phyloP scores from a whole-genome alignment of 2,888 invertebrate genomes.

The Pachydiplax longipennis region DNA sequence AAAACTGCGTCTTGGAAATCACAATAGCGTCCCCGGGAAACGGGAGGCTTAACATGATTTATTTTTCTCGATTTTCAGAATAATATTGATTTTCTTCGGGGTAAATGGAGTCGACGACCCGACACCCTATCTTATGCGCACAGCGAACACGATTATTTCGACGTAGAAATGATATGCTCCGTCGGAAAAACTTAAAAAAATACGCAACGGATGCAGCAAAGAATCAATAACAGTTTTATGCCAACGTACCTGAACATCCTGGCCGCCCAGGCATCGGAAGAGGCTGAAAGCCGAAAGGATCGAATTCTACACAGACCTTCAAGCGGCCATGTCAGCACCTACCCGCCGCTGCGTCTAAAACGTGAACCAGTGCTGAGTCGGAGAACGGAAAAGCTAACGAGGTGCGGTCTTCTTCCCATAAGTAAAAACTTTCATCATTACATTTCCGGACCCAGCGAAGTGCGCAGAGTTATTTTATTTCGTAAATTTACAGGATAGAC shows the following conservation, averaged over 20 bases:
- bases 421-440: slow-evolving; percentile 42
- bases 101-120: slow-evolving; percentile 45
- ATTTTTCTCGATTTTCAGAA: slow-evolving; percentile 44
- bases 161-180: not conserved
- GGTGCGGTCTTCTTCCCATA: slow-evolving; percentile 41
- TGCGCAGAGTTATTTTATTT: not conserved
- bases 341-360: slow-evolving; percentile 46
- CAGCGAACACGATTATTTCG: not conserved
- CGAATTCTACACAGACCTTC: slow-evolving; percentile 38
- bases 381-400: slow-evolving; percentile 45
- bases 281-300: slow-evolving; percentile 45
- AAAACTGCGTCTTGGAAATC: not conserved
- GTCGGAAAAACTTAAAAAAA: not conserved
- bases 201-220: not conserved
- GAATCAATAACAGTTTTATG: not conserved
- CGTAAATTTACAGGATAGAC: not conserved
- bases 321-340: slow-evolving; percentile 47
- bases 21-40: not conserved
- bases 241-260: slow-evolving; percentile 33
- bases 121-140: slow-evolving; percentile 41
- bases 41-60: not conserved
- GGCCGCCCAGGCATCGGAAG: slow-evolving; percentile 43
- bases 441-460: slow-evolving; percentile 37
- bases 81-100: slow-evolving; percentile 45
- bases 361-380: slow-evolving; percentile 45